Conservation (phyloP, 2,113 vertebrate genomes). For the Girardinichthys multiradiatus region DNA sequence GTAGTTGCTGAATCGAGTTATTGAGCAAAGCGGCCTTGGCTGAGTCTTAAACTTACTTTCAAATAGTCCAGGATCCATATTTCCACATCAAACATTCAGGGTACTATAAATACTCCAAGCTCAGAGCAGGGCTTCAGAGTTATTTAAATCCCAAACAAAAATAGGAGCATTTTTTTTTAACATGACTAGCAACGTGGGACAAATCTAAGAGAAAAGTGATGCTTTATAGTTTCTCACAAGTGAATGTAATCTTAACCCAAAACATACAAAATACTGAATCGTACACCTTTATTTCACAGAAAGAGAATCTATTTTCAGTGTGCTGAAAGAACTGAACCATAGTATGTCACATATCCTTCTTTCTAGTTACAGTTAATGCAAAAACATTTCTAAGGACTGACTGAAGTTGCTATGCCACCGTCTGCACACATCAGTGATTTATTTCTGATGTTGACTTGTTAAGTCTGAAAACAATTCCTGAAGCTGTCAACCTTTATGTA, state of each 20-base stretch:
- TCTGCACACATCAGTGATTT: not conserved
- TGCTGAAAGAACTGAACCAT: not conserved
- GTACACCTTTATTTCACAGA: not conserved
- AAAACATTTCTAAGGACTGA: not conserved
- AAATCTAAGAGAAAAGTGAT: not conserved
- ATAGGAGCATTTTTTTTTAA: not conserved
- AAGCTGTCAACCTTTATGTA: not conserved
- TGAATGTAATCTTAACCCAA: not conserved
- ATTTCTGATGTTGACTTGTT: constrained; percentile 3
- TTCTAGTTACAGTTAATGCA: too few species aligned
- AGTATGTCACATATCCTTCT: too few species aligned
- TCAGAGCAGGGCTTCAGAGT: not conserved
- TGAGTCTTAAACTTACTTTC: too few species aligned
- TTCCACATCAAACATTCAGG: not conserved
- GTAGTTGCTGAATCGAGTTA: not conserved
- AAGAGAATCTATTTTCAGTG: not conserved
- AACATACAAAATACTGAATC: not conserved
- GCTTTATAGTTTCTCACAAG: not conserved
- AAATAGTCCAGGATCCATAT: not conserved
- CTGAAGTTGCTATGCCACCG: not conserved
- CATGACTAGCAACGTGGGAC: not conserved
- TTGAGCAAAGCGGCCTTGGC: not conserved
- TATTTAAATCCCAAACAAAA: not conserved
- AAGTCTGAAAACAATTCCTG: not conserved
- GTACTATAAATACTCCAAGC: not conserved